Conservation (phyloP, 2,113 vertebrate genomes). For the Atractosteus spatula region DNA sequence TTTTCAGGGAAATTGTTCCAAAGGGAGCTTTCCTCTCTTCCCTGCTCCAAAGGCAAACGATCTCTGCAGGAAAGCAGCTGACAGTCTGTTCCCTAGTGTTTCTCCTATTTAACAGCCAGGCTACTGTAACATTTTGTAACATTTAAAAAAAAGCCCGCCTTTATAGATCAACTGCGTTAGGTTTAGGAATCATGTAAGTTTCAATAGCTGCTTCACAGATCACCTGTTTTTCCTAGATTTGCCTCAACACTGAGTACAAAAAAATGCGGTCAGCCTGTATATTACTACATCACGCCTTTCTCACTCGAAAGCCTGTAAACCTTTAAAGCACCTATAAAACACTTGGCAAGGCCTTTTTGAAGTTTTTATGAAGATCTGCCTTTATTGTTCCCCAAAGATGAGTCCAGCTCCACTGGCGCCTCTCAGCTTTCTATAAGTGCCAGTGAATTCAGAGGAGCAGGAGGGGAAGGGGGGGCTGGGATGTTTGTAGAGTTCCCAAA, state of each 20-base stretch:
- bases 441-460: slow-evolving; percentile 59
- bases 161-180: neutral
- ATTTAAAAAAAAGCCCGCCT: neutral
- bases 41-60: no score
- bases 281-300: slow-evolving; percentile 58
- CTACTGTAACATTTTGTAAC: neutral
- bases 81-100: no score
- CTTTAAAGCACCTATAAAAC: slow-evolving; percentile 81
- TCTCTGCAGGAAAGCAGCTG: no score
- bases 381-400: slow-evolving; percentile 80
- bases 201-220: slow-evolving; percentile 24
- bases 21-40: no score
- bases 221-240: slow-evolving; percentile 44
- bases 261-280: slow-evolving; percentile 11
- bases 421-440: slow-evolving; percentile 70
- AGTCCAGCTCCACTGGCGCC: slow-evolving; percentile 72
- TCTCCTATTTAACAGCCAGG: no score
- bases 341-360: slow-evolving; percentile 75
- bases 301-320: slow-evolving; percentile 66
- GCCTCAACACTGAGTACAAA: slow-evolving; percentile 2
- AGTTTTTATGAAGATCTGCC: slow-evolving; percentile 80
- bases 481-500: slow-evolving; percentile 37
- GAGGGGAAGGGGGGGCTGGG: slow-evolving; percentile 34
- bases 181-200: slow-evolving; percentile 12
- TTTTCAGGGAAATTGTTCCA: no score